These are phyloP conservation scores for Pachyuromys duprasi DNA, from an alignment of 2,797 vertebrate species.

Conservation along the genomic window DNA sequence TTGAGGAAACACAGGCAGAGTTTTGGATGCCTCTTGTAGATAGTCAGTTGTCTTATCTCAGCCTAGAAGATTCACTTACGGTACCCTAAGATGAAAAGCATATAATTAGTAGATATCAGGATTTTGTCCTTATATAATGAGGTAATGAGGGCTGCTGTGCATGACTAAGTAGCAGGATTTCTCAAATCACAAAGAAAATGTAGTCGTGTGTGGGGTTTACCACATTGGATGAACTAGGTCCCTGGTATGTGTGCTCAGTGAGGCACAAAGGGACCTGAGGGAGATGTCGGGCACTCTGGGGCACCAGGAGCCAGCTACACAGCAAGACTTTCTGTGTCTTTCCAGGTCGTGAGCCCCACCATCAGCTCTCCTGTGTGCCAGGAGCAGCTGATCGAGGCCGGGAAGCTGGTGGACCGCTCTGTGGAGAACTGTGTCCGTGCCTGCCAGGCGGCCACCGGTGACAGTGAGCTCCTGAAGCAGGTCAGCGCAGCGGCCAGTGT, in stretches of 20 bases:
- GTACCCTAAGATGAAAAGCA: not conserved
- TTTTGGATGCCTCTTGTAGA: not conserved
- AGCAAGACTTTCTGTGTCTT: fast-evolving
- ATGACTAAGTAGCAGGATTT: not conserved
- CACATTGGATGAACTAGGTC: not conserved
- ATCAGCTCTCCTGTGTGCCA: conserved; percentile 99
- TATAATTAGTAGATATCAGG: not conserved
- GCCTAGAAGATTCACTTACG: not conserved
- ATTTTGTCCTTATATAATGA: not conserved
- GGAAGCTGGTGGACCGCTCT: conserved; percentile 98
- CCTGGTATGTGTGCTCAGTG: not conserved
- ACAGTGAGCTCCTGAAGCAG: conserved; percentile 95
- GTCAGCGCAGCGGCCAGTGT: conserved; percentile 94
- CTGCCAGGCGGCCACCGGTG: conserved; percentile 95
- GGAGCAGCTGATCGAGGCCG: conserved; percentile 98
- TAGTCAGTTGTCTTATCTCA: not conserved
- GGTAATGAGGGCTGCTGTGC: fast-evolving
- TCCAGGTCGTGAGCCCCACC: conserved; percentile 97
- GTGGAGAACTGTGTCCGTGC: conserved; percentile 97
- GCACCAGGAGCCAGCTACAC: not conserved
- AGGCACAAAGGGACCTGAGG: not conserved
- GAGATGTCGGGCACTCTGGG: not conserved
- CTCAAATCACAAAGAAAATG: not conserved
- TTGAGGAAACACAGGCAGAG: not conserved
- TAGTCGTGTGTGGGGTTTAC: not conserved